Conservation (phyloP, 2,888 invertebrate genomes). For the Eupithecia insigniata region DNA sequence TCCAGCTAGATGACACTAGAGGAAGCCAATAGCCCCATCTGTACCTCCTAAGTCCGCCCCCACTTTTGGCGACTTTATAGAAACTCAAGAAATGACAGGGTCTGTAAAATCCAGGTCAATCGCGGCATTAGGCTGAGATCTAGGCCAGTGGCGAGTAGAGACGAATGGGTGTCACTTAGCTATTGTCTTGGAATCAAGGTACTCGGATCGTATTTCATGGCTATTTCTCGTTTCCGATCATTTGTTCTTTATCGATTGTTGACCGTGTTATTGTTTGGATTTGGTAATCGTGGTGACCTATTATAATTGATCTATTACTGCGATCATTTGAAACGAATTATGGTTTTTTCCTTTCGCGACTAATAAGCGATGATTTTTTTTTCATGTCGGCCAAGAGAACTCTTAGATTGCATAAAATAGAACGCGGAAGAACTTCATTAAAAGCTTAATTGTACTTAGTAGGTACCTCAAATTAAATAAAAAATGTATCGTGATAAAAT, state of each 20-base stretch:
- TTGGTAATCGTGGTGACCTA: background rate
- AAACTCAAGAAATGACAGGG: slow-evolving; percentile 37
- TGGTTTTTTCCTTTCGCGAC: background rate
- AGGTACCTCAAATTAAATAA: too few species aligned
- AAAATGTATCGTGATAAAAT: too few species aligned
- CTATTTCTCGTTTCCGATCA: background rate
- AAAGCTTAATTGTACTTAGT: too few species aligned
- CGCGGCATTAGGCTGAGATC: slow-evolving; percentile 30
- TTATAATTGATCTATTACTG: background rate
- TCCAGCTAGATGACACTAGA: background rate
- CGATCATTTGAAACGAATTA: background rate
- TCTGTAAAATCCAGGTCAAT: slow-evolving; percentile 37
- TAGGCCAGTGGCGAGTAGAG: slow-evolving; percentile 19
- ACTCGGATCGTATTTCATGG: too few species aligned
- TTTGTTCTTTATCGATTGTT: background rate
- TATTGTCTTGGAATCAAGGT: slow-evolving; percentile 4
- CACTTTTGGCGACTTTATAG: slow-evolving; percentile 30
- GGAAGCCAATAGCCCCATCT: background rate
- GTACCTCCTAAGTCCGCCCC: slow-evolving; percentile 12
- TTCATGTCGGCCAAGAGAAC: too few species aligned
- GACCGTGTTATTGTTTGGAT: background rate
- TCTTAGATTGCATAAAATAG: too few species aligned
- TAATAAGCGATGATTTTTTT: background rate
- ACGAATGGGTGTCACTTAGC: slow-evolving; percentile 11
- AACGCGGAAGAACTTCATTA: too few species aligned